Evolutionary conservation across 2,113 vertebrate species (phyloP).

Genomic region (Trichechus manatus): DNA sequence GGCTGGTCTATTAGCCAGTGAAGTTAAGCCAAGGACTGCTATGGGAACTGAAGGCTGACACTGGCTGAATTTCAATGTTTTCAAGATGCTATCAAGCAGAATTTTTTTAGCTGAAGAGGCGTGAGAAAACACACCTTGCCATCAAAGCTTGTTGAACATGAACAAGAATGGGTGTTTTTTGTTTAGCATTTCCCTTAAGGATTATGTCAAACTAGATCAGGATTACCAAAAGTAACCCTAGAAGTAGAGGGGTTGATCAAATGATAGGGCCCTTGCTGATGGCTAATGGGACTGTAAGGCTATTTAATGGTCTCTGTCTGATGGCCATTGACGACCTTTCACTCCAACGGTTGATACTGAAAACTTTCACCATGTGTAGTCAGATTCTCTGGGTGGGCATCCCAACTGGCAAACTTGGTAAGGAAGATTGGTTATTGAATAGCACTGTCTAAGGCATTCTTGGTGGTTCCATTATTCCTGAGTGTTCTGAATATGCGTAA

Average conservation of each 20-base stretch:
- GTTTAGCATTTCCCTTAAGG: not conserved
- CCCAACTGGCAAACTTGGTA: not conserved
- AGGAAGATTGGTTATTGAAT: not conserved
- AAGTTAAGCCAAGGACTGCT: not conserved
- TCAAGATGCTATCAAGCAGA: not conserved
- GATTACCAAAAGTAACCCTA: not conserved
- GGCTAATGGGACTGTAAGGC: not conserved
- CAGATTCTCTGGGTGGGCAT: not conserved
- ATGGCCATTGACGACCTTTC: not conserved
- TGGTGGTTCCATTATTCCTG: not conserved
- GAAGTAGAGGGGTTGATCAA: not conserved
- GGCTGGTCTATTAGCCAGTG: not conserved
- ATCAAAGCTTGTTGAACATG: not conserved
- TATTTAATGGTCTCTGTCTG: not conserved
- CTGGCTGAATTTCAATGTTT: slow-evolving; percentile 13
- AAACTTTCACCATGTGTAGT: not conserved
- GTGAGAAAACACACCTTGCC: not conserved
- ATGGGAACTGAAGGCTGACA: not conserved
- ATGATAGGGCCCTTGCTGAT: not conserved
- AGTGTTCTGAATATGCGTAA: not conserved
- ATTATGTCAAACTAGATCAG: not conserved
- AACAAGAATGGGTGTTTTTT: not conserved
- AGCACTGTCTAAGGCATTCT: not conserved
- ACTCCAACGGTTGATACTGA: not conserved
- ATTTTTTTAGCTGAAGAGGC: not conserved